A percentile compares a stretch with the other conserved stretches of the same genome.
phyloP scores from a whole-genome alignment of 2,888 invertebrate species.

The Atethmia centrago region DNA sequence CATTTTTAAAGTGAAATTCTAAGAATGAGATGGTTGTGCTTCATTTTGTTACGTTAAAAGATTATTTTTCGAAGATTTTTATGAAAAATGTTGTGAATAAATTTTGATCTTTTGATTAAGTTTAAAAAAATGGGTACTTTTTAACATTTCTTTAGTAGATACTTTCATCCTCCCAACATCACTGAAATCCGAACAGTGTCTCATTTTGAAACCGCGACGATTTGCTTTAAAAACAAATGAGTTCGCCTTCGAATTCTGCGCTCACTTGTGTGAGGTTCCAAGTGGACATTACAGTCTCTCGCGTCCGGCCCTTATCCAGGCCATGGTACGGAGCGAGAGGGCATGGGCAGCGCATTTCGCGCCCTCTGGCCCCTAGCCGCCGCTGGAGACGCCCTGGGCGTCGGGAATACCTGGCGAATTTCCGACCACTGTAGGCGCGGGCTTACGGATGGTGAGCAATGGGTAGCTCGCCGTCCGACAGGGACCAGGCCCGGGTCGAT shows the following conservation, averaged over 20 bases:
- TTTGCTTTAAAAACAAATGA: background rate
- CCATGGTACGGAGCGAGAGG: too few species aligned
- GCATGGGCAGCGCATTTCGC: too few species aligned
- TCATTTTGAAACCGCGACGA: background rate
- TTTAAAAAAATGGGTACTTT: background rate
- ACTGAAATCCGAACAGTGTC: background rate
- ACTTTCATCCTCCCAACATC: too few species aligned
- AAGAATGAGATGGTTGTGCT: conserved; percentile 28
- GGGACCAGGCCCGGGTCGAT: too few species aligned
- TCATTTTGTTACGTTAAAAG: conserved; percentile 40
- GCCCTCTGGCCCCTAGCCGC: too few species aligned
- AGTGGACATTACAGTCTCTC: too few species aligned
- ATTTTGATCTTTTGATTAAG: conserved; percentile 5
- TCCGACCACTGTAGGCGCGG: too few species aligned
- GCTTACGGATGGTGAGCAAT: too few species aligned
- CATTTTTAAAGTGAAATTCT: conserved; percentile 36
- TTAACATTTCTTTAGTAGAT: background rate
- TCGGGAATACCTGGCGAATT: too few species aligned
- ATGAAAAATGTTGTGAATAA: background rate
- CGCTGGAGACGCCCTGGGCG: too few species aligned
- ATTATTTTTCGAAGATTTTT: background rate
- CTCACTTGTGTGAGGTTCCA: background rate
- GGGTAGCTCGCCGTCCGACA: too few species aligned
- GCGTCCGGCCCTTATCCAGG: too few species aligned
- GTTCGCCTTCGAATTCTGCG: background rate